Evolutionary conservation across 2,113 vertebrate species (phyloP).

Genomic region (Isichthys henryi): DNA sequence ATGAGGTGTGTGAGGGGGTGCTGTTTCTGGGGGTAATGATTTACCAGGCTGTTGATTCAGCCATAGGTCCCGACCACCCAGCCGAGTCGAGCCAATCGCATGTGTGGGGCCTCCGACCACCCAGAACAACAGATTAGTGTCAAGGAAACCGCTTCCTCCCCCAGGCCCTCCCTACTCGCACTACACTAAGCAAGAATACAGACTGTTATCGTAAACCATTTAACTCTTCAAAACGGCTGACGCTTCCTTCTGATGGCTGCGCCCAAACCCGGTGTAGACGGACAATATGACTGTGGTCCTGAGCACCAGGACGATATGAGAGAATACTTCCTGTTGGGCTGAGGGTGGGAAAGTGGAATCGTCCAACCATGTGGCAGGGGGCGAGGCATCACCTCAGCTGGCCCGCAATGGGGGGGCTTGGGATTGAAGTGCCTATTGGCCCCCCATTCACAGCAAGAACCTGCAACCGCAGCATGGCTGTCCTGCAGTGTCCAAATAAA

Average conservation of each 20-base stretch:
- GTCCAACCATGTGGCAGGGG: slow-evolving; percentile 24
- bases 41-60: neutral
- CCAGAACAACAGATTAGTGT: slow-evolving; percentile 4
- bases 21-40: neutral
- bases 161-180: neutral
- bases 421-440: neutral
- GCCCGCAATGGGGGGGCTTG: neutral
- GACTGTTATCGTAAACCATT: slow-evolving; percentile 13
- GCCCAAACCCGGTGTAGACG: neutral
- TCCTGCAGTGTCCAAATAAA: neutral
- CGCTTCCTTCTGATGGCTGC: neutral
- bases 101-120: neutral
- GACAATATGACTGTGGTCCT: neutral
- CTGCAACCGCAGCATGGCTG: neutral
- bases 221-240: slow-evolving; percentile 20
- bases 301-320: neutral
- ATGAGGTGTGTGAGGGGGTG: slow-evolving; percentile 4
- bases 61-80: neutral
- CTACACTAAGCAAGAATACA: neutral
- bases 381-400: slow-evolving; percentile 23
- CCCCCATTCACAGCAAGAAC: neutral
- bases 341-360: slow-evolving; percentile 33
- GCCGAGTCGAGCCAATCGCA: neutral
- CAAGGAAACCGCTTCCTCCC: neutral
- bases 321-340: neutral